phyloP scores from a whole-genome alignment of 2,113 vertebrate genomes.

The Carlito syrichta region DNA sequence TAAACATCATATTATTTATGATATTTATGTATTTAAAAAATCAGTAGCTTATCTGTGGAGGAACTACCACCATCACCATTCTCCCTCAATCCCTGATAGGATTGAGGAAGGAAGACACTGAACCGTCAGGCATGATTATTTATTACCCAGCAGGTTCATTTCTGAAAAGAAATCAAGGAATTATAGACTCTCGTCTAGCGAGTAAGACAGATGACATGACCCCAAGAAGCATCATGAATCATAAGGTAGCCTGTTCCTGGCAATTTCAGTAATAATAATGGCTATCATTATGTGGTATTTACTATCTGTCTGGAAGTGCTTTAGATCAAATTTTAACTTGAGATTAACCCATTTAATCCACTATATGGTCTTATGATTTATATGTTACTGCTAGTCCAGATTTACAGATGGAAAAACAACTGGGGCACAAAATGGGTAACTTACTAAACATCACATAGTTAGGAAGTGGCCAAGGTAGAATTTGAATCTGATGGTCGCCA shows the following conservation, averaged over 20 bases:
- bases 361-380: neutral
- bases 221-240: neutral
- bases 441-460: neutral
- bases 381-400: neutral
- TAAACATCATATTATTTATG: too few species aligned
- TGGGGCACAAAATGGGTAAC: neutral
- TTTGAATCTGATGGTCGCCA: neutral
- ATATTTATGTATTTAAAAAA: too few species aligned
- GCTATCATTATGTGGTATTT: neutral
- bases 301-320: neutral
- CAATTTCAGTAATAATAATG: neutral
- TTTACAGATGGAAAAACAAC: neutral
- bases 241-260: neutral
- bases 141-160: neutral
- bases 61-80: neutral
- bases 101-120: neutral
- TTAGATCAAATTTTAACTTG: neutral
- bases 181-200: neutral
- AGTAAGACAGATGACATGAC: neutral
- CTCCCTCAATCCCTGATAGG: neutral
- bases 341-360: neutral
- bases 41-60: neutral
- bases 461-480: neutral
- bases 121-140: neutral
- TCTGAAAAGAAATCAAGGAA: neutral